Evolutionary conservation across 35 echinoderm and acorn worm genomes (phyloP), one percentile per base, ranked within the genome.

Genomic region (Hemicentrotus pulcherrimus): DNA sequence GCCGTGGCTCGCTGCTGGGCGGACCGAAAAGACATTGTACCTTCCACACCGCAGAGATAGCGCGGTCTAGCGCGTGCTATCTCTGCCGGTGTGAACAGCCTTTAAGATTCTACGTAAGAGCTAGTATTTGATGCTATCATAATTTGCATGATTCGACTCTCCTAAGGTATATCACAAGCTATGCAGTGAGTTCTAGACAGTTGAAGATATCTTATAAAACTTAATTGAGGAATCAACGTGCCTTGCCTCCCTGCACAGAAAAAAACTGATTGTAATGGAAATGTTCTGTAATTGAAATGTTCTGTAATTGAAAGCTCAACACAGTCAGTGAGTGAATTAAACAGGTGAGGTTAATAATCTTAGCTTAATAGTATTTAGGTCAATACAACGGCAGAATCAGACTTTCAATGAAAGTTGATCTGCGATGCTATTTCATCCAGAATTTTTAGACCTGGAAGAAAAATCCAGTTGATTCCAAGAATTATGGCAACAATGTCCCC

Each of bases 331-430:
- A 78, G 65, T 78, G 65, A 78, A 78, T 78, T 78, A 2, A 78
- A 78, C 65, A 78, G 65, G 65, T 78, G 65, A n/a, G 24, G 65
- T n/a, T 78, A n/a, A 78, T 78, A n/a, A 78, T 78, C 65, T 28
- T 28, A 22, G 65, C 65, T 78, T 78, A 78, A 78, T n/a, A 78
- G 65, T 78, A 78, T 78, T 78, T 78, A 78, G 65, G 65, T 78
- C 65, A 78, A 78, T 55, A 55, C 50, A 55, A 78, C 65, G 19
- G 28, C 28, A 78, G 18, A 15, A 28, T 78, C 28, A 78, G 28
- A 78, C 22, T 78, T 28, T 78, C 65, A 78, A 71, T 78, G 65
- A 78, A 78, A 78, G 65, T 78, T 78, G 65, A 78, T 78, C 65
- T n/a, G 65, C 19, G 65, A 78, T 78, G 65, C 65, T n/a, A 78